Base-by-base conservation (phyloP, 2,113 vertebrate species). In the Hemibagrus wyckioides region DNA sequence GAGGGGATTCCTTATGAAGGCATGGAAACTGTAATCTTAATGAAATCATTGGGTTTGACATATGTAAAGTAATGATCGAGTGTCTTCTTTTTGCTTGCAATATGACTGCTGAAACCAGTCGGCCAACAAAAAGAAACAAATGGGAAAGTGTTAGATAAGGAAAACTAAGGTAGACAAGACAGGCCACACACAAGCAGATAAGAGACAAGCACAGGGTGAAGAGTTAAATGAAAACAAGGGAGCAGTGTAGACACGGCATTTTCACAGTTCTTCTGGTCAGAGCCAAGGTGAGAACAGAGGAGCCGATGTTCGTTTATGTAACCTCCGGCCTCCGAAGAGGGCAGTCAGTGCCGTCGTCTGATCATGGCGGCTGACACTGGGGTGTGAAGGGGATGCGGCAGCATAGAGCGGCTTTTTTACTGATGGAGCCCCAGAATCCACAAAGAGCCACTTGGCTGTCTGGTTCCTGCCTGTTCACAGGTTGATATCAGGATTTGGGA, bases 291-390 rank as follows among this genome's bases (percentile, higher is more conserved):
- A 79, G 93, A 96, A 94, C 90, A 90, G 85, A 92, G 90, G 91
- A 88, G 89, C 88, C 88, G 92, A 91, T 96, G 95, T 96, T 73
- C 91, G 93, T 95, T 95, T 94, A 92, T 95, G 91, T 96, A 96
- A 96, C 95, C 95, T 95, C 92, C 88, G 90, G 93, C 95, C 94
- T 94, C 89, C 65, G 88, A 83, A 91, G 88, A 88, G 80, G 63
- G 21, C 85, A 87, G 87, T 91, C 92, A 92, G 63, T 79, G 89
- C 79, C 84, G 90, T 92, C 36, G 91, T 94, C 94, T 94, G 95
- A 94, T 95, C 92, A 87, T 77, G 91, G 92, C 87, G 92, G 94
- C 94, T 95, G 91, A 94, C 95, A 93, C 86, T 0, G 57, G 89
- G 52, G 89, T 93, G 95, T 89, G 92, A 95, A 94, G 90, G 90